Percentiles rank a stretch among this genome's conserved stretches.
phyloP scores from a whole-genome alignment of 2,888 invertebrate species.

The Dromius quadrimaculatus region DNA sequence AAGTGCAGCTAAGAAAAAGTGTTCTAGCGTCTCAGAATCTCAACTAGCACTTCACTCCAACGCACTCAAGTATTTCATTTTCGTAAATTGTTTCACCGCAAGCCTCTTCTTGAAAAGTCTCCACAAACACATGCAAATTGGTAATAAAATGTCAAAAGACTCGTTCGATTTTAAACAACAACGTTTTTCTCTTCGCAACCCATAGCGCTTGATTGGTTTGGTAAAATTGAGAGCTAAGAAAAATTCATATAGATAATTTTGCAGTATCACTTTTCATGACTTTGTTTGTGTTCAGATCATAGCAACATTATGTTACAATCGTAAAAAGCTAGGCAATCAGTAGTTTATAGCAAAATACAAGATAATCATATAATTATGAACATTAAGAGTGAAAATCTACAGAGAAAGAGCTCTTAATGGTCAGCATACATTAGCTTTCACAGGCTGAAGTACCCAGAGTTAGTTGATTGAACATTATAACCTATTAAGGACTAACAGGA shows the following conservation, averaged over 20 bases:
- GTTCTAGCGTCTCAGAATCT: too few species aligned
- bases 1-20: conserved; percentile 42
- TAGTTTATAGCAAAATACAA: neutral
- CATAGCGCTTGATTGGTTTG: conserved; percentile 37
- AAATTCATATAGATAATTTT: too few species aligned
- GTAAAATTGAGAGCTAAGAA: too few species aligned
- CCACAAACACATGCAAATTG: conserved; percentile 47
- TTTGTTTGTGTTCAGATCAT: too few species aligned
- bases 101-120: conserved; percentile 36
- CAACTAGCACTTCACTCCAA: too few species aligned
- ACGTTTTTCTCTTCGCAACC: conserved; percentile 35
- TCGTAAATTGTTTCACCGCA: conserved; percentile 43
- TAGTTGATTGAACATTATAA: conserved; percentile 47
- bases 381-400: neutral
- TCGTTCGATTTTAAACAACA: conserved; percentile 39
- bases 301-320: too few species aligned
- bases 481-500: conserved; percentile 45
- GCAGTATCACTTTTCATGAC: too few species aligned
- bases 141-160: conserved; percentile 44
- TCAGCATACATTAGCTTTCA: conserved; percentile 8
- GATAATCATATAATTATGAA: neutral
- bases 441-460: conserved; percentile 1
- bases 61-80: conserved; percentile 44
- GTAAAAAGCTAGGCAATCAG: neutral
- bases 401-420: neutral